These are phyloP conservation scores for Acrossocheilus fasciatus DNA, from an alignment of 2,797 vertebrate genomes.

Conservation along the genomic window DNA sequence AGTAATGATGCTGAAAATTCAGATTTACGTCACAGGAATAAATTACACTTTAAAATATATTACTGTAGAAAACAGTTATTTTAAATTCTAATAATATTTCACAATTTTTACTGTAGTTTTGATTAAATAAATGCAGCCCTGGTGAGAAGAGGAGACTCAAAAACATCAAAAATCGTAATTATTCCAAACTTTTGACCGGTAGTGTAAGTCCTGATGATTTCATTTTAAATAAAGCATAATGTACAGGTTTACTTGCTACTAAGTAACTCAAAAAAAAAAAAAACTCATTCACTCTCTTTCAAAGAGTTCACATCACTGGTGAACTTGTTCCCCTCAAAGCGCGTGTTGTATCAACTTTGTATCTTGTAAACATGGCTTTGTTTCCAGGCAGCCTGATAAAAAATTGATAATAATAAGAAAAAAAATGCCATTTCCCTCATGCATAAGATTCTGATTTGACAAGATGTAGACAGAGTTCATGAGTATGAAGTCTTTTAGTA, in stretches of 20 bases:
- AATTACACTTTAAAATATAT: not conserved
- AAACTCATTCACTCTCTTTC: not conserved
- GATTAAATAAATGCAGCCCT: not conserved
- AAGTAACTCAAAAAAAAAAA: not conserved
- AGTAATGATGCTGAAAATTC: not conserved
- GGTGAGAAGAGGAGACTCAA: not conserved
- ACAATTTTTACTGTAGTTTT: not conserved
- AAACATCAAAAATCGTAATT: not conserved
- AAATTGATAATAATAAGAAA: not conserved
- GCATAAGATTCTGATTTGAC: slow-evolving; percentile 14
- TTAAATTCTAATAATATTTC: not conserved
- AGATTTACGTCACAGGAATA: not conserved
- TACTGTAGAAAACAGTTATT: not conserved
- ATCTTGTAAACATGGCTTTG: not conserved
- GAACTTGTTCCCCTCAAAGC: not conserved
- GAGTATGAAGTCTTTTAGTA: not conserved
- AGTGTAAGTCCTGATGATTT: not conserved
- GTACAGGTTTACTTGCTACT: not conserved
- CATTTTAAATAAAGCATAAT: not conserved
- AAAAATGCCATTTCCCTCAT: not conserved
- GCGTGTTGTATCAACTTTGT: not conserved
- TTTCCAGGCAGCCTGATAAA: slow-evolving; percentile 3
- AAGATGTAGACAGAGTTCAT: not conserved
- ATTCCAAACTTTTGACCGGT: not conserved
- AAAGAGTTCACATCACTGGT: not conserved